Percentiles rank a stretch among this genome's conserved stretches.
Evolutionary conservation across 2,797 vertebrate species (phyloP).

Genomic region (Aulostomus chinensis): DNA sequence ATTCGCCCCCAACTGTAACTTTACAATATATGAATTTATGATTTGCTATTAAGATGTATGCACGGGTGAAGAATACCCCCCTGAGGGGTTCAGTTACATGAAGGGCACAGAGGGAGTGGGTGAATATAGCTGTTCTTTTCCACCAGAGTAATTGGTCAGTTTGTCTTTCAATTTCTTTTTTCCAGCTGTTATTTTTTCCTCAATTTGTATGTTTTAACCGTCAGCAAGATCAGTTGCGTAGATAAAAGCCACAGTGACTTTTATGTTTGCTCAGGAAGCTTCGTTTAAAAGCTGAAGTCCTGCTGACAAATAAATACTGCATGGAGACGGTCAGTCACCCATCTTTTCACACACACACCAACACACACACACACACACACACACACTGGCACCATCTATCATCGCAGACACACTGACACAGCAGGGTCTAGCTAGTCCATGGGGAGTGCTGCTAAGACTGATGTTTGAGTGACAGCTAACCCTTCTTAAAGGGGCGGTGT

Average conservation of each 20-base stretch:
- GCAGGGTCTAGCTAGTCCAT: conserved; percentile 60
- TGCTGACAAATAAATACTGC: conserved; percentile 54
- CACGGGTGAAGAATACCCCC: conserved; percentile 26
- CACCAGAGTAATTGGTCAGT: conserved; percentile 70
- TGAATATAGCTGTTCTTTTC: conserved; percentile 29
- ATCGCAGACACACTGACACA: conserved; percentile 59
- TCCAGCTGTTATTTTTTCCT: conserved; percentile 42
- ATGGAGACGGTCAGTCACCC: conserved; percentile 38
- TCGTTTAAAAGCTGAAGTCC: conserved; percentile 49
- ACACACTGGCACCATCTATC: conserved; percentile 55
- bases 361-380: conserved; percentile 17
- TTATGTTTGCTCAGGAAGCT: conserved; percentile 29
- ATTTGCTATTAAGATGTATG: conserved; percentile 24
- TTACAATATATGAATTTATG: conserved; percentile 30
- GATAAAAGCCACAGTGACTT: conserved; percentile 40
- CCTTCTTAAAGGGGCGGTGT: conserved; percentile 67
- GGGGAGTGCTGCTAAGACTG: conserved; percentile 55
- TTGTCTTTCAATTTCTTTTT: conserved; percentile 31
- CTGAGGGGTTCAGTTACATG: conserved; percentile 41
- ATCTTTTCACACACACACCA: conserved; percentile 28
- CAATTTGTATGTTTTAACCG: conserved; percentile 37
- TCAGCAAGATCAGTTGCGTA: conserved; percentile 35
- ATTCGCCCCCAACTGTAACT: conserved; percentile 37
- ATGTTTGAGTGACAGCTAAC: conserved; percentile 71
- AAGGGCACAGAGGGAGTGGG: conserved; percentile 40